Conservation (phyloP, 2,888 invertebrate species). For the Phoronis australis region DNA sequence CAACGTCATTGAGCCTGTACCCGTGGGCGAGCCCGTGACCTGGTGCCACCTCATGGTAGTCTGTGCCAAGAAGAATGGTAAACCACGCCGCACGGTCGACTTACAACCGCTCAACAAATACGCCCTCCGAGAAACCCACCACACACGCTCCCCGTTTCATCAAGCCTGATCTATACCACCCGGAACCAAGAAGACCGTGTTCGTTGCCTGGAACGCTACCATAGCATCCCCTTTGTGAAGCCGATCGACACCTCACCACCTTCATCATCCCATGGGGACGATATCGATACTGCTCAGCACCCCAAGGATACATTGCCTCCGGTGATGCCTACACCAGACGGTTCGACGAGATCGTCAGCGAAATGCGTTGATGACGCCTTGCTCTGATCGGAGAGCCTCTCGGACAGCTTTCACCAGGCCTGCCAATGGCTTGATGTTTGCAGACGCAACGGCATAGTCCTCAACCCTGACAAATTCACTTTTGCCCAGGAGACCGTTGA, state of each 20-base stretch:
- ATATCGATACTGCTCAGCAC: slow-evolving; percentile 20
- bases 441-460: slow-evolving; percentile 19
- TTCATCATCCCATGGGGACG: slow-evolving; percentile 23
- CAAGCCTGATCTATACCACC: too few species aligned
- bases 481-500: slow-evolving; percentile 19
- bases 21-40: slow-evolving; percentile 21
- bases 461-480: slow-evolving; percentile 25
- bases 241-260: too few species aligned
- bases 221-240: slow-evolving; percentile 20
- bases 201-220: slow-evolving; percentile 18
- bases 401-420: too few species aligned
- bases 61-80: slow-evolving; percentile 21
- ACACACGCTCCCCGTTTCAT: too few species aligned
- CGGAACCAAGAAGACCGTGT: too few species aligned
- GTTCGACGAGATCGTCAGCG: slow-evolving; percentile 28
- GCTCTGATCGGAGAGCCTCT: slow-evolving; percentile 15
- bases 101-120: too few species aligned
- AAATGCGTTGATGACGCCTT: slow-evolving; percentile 23
- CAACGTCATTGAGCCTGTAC: slow-evolving; percentile 21
- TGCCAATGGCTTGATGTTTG: slow-evolving; percentile 21
- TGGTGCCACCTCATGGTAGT: slow-evolving; percentile 23
- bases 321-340: slow-evolving; percentile 17
- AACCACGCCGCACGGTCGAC: too few species aligned
- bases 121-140: too few species aligned
- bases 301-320: too few species aligned